Evolutionary conservation across 2,797 vertebrate genomes (phyloP).

Genomic region (Caiman crocodilus): DNA sequence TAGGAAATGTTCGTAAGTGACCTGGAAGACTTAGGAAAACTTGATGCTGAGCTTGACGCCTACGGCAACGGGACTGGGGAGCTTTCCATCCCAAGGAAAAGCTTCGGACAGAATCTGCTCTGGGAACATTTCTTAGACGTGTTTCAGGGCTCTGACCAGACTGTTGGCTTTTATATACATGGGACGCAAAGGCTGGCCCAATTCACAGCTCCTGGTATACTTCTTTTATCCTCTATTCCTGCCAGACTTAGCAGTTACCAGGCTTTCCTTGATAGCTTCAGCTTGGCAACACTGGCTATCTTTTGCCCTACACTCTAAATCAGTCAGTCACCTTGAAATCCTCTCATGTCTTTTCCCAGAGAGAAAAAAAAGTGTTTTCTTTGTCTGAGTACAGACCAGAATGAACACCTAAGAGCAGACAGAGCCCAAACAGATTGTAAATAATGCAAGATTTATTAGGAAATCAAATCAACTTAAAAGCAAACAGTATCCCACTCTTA

Average conservation of each 20-base stretch:
- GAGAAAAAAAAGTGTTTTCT: background rate
- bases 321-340: background rate
- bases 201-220: background rate
- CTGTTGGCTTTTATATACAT: background rate
- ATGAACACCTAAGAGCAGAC: background rate
- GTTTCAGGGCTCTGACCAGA: background rate
- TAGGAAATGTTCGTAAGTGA: rapidly evolving
- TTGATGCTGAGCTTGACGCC: background rate
- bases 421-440: background rate
- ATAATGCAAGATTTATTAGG: constrained; percentile 2
- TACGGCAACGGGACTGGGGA: background rate
- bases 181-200: background rate
- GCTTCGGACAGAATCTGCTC: background rate
- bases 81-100: background rate
- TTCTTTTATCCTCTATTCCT: background rate
- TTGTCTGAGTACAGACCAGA: background rate
- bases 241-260: background rate
- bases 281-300: background rate
- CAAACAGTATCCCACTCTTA: background rate
- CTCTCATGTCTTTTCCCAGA: background rate
- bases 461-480: background rate
- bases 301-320: background rate
- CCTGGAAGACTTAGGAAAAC: background rate
- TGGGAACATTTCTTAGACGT: background rate
- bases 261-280: background rate